Conservation (phyloP, 2,797 vertebrate species). For the Ciconia nigra region DNA sequence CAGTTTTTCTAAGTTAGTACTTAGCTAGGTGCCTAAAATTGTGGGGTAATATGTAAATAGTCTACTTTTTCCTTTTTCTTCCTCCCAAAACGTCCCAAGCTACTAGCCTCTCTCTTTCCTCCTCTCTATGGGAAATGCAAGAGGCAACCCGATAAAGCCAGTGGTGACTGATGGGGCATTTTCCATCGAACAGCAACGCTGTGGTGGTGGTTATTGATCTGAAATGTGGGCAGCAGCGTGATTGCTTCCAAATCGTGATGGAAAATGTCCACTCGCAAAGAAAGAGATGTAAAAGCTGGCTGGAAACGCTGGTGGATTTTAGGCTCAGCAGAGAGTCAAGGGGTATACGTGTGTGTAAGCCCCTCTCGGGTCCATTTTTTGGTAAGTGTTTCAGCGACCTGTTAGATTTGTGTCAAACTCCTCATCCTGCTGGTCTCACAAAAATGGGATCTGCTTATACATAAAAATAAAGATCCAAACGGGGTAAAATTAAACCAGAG, state of each 20-base stretch:
- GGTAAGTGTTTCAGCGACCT: accelerated
- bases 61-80: background rate
- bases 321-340: background rate
- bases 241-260: background rate
- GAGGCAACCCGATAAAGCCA: background rate
- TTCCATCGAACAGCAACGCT: background rate
- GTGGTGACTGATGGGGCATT: background rate
- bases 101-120: background rate
- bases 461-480: background rate
- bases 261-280: background rate
- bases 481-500: background rate
- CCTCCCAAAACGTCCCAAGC: background rate
- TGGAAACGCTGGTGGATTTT: background rate
- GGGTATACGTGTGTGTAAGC: accelerated
- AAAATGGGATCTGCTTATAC: background rate
- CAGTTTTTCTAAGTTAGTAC: background rate
- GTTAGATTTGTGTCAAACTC: background rate
- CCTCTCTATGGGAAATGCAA: background rate
- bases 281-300: background rate
- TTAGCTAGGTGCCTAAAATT: background rate
- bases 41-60: background rate
- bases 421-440: background rate
- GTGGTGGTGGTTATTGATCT: background rate
- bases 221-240: background rate
- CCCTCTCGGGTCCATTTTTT: background rate